Evolutionary conservation across 2,797 vertebrate genomes (phyloP), one percentile per base, ranked within the genome.

Genomic region (Petrocephalus schoutedeni): DNA sequence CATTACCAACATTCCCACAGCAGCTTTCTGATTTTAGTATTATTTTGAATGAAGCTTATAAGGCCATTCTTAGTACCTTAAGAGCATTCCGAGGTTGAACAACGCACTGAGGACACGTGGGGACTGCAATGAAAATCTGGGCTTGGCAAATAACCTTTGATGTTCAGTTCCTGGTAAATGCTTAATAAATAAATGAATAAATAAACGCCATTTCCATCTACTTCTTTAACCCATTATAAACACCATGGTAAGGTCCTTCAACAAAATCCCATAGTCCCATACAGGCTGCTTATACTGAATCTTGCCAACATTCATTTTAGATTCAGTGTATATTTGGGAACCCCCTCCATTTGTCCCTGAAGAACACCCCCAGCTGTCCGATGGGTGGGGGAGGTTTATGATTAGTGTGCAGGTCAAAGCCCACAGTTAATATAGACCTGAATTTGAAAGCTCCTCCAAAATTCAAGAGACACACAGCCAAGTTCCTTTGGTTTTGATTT

Each of bases 371-470:
- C 49, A 84, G 82, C 51, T 84, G 82, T 80, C 74, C 21, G 82
- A 12, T 53, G 82, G 51, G 51, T 84, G 82, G n/a, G 74, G 74
- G n/a, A 23, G 53, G 49, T 54, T 84, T 54, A 84, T 84, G 82
- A 51, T 41, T 64, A 36, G 86, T 53, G 86, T 7, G 71, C 16
- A 71, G 89, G 88, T 86, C 88, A 92, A 91, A 90, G 90, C 89
- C 88, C 32, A 45, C 88, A 88, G 7, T 85, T 64, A 41, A 80
- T 58, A 45, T 58, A 57, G 64, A 53, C 41, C 67, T 80, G 83
- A 86, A 59, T 77, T 80, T 74, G n/a, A 74, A 58, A 86, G 12
- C 45, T 74, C 36, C 56, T 9, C 64, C 12, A 51, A 57, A 19
- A 64, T 67, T 56, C 36, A 36, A 32, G 87, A 80, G 53, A 87